Percentiles rank a stretch among this genome's conserved stretches.
Evolutionary conservation across 1,140 invertebrate species (phyloP).

Genomic region (Trypoxylus dichotomus): DNA sequence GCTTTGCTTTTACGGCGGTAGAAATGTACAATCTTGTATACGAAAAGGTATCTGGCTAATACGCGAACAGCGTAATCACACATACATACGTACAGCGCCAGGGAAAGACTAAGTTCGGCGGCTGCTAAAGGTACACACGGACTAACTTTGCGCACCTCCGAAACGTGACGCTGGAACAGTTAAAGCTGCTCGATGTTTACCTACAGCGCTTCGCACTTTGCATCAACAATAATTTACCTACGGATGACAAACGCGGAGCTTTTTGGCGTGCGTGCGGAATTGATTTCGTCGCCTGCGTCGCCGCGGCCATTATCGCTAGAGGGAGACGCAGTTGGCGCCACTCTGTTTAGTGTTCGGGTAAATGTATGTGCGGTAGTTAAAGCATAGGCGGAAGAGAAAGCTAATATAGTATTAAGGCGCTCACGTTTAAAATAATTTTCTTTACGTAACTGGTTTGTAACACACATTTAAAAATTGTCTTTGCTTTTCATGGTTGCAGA

Average conservation of each 20-base stretch:
- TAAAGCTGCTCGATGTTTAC: slow-evolving; percentile 36
- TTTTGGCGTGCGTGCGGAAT: slow-evolving; percentile 1
- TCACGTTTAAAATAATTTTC: no score
- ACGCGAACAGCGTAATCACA: background rate
- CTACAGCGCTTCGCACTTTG: slow-evolving; percentile 46
- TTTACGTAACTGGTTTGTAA: no score
- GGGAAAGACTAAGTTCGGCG: no score
- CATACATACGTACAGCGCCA: no score
- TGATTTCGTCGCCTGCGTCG: background rate
- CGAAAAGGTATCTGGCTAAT: background rate
- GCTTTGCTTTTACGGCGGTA: background rate
- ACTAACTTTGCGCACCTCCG: background rate
- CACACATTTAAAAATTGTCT: no score
- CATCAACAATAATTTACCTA: slow-evolving; percentile 43
- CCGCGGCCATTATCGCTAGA: background rate
- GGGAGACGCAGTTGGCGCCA: background rate
- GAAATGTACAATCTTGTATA: no score
- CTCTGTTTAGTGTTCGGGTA: no score
- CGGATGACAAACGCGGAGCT: background rate
- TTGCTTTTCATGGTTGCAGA: no score
- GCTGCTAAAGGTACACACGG: no score
- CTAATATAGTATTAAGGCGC: no score
- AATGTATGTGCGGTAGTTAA: no score
- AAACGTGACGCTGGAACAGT: background rate
- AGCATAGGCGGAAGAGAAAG: no score